These are phyloP conservation scores for Actinia tenebrosa DNA, from an alignment of 64 coral and sea anemone genomes.

Conservation along the genomic window DNA sequence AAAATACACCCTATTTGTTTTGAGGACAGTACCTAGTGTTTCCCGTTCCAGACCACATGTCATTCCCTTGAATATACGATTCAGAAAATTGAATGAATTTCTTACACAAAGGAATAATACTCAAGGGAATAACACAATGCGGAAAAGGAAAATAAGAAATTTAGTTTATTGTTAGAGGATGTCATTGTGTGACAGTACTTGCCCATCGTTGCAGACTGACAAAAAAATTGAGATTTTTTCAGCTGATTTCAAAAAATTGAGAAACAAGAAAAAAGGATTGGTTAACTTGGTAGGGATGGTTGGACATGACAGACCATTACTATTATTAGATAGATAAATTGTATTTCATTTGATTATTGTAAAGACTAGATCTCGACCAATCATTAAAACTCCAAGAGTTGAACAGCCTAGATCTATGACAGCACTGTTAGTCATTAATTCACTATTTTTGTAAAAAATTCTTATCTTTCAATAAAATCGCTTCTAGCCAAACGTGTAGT, in stretches of 20 bases:
- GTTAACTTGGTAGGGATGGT: not conserved
- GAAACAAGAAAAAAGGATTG: not conserved
- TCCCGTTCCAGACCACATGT: too few relatives aligned
- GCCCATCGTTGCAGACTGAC: too few relatives aligned
- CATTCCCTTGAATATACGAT: too few relatives aligned
- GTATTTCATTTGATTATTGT: not conserved
- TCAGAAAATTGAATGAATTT: too few relatives aligned
- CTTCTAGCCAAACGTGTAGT: not conserved
- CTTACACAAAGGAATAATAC: too few relatives aligned
- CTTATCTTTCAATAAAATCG: slow-evolving; percentile 7
- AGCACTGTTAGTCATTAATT: not conserved
- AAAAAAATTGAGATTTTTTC: too few relatives aligned
- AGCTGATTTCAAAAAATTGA: not conserved
- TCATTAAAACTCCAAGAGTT: not conserved
- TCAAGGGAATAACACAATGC: too few relatives aligned
- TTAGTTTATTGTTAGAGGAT: too few relatives aligned
- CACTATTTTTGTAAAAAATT: slow-evolving; percentile 16
- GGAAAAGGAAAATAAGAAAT: too few relatives aligned
- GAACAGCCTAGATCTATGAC: not conserved
- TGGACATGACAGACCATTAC: not conserved
- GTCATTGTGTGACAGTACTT: too few relatives aligned
- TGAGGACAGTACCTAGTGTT: too few relatives aligned
- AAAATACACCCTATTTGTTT: too few relatives aligned
- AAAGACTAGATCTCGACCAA: not conserved
- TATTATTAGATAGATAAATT: not conserved